Conservation (phyloP, 2,797 vertebrate genomes). For the Alcedo atthis region DNA sequence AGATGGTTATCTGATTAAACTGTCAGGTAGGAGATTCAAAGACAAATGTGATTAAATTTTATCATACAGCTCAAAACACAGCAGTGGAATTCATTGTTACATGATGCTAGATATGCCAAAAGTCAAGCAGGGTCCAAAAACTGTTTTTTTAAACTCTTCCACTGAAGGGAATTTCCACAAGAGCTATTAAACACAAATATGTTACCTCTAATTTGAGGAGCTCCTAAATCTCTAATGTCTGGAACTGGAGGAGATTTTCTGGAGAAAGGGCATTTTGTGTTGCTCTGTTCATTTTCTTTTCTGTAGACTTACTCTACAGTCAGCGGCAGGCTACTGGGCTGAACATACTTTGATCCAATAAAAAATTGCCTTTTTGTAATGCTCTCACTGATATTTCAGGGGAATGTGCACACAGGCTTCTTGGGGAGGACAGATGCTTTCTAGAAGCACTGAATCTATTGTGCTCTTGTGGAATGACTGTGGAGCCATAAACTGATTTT, state of each 20-base stretch:
- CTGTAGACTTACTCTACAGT: not conserved
- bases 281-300: not conserved
- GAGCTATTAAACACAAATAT: not conserved
- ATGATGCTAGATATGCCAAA: not conserved
- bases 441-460: not conserved
- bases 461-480: not conserved
- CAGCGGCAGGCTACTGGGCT: not conserved
- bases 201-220: not conserved
- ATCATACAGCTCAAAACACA: not conserved
- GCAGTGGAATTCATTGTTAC: not conserved
- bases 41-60: not conserved
- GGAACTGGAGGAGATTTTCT: accelerated
- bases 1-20: not conserved
- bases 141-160: not conserved
- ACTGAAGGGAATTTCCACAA: not conserved
- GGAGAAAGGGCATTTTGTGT: not conserved
- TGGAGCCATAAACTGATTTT: not conserved
- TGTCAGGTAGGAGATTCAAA: not conserved
- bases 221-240: not conserved
- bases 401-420: not conserved
- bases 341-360: not conserved
- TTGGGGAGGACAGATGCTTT: not conserved
- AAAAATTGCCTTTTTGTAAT: not conserved
- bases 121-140: not conserved
- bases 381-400: not conserved